Base-by-base conservation (phyloP, 23 tunicate species). In the Phallusia fumigata region DNA sequence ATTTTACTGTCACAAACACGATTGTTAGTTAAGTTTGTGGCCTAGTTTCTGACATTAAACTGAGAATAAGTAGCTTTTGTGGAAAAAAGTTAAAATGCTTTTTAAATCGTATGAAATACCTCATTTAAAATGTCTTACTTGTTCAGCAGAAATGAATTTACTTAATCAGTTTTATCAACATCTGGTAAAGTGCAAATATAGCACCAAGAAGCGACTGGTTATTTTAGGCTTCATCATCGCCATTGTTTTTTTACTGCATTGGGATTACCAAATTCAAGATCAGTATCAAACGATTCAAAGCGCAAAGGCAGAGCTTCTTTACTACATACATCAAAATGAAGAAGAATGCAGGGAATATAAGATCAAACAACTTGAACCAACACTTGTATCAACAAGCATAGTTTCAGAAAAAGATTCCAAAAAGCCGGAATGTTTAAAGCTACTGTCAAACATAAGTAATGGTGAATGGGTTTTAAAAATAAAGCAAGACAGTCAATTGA, bases 371-470 rank as follows among this genome's bases (percentile, higher is more conserved):
- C 16, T 6, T 58, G 69, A 8, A 58, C 26, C 28, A 2, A 21
- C 13, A 24, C 8, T 24, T 13, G 15, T 18, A 13, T 15, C 58
- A 51, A 8, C 69, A 13, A 58, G 19, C 22, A 2, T 3, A 33
- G 34, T 0, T 3, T 31, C 30, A 74, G 30, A 30, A 31, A 31
- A 28, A 11, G 34, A 74, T 31, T 31, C 19, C 1, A 32, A 32
- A 74, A 65, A 53, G 52, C 88, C 81, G 15, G 15, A 52, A 30
- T 84, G 88, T 47, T 75, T 76, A 24, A 84, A 84, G 31, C 26
- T 84, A 26, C 75, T 84, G n/a, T 33, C 34, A 31, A 84, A 84
- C 79, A 53, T 84, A 15, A 64, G 76, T 18, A 18, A 0, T 16
- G 88, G 88, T 52, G 0, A 52, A 33, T 84, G 88, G 88, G 52